Conservation (phyloP, 2,113 vertebrate genomes). For the Perca flavescens region DNA sequence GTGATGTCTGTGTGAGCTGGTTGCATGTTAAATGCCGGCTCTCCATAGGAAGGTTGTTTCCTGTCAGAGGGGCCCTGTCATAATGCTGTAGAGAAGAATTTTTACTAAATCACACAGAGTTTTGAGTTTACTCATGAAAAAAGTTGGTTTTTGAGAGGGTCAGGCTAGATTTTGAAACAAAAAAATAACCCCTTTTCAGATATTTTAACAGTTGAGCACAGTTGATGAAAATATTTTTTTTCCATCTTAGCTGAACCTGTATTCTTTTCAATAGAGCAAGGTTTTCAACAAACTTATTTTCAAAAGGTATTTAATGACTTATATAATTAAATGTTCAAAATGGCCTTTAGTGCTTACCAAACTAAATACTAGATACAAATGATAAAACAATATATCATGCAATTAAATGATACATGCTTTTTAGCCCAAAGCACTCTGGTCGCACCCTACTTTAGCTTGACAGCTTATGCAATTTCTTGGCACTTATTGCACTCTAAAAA, state of each 20-base stretch:
- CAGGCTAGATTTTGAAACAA: not conserved
- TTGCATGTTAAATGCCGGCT: conserved; percentile 1
- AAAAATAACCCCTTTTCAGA: not conserved
- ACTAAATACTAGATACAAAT: not conserved
- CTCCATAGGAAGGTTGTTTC: not conserved
- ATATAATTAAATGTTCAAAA: not conserved
- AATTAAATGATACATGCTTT: not conserved
- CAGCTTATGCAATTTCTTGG: not conserved
- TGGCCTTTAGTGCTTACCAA: not conserved
- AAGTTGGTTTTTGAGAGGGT: not conserved
- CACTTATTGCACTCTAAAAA: not conserved
- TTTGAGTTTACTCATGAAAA: too few species aligned
- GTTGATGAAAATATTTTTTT: not conserved
- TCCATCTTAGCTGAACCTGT: not conserved
- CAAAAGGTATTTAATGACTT: not conserved
- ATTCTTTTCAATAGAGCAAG: not conserved
- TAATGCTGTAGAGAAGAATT: not conserved
- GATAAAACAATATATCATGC: not conserved
- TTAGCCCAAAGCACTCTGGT: not conserved
- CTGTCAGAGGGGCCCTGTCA: not conserved
- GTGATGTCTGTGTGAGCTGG: not conserved
- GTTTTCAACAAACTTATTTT: not conserved
- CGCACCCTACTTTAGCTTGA: not conserved
- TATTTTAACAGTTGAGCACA: not conserved
- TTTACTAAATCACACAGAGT: not conserved